Evolutionary conservation across 2,113 vertebrate species (phyloP).

Genomic region (Coreoperca whiteheadi): DNA sequence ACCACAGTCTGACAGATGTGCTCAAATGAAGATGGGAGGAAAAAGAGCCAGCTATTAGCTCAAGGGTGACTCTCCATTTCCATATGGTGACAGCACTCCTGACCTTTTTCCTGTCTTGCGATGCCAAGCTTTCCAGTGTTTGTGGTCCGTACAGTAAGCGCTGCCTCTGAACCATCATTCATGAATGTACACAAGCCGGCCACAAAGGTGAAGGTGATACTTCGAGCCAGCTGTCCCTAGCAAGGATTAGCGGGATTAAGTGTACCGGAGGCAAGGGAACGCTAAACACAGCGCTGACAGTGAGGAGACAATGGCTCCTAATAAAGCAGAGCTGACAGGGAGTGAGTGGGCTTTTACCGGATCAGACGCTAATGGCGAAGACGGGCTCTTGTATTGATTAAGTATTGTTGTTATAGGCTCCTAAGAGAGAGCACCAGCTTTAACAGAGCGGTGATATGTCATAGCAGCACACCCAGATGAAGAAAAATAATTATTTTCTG

Average conservation of each 20-base stretch:
- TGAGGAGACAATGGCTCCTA: slow-evolving; percentile 77
- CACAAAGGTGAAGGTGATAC: slow-evolving; percentile 79
- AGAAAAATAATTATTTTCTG: neutral
- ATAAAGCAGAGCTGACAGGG: slow-evolving; percentile 67
- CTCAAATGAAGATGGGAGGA: slow-evolving; percentile 31
- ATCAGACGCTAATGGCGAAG: slow-evolving; percentile 59
- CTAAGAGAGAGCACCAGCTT: slow-evolving; percentile 16
- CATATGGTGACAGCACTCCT: slow-evolving; percentile 12
- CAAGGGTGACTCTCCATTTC: slow-evolving; percentile 28
- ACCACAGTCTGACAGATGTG: slow-evolving; percentile 41
- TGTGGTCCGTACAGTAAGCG: slow-evolving; percentile 55
- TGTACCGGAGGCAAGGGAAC: slow-evolving; percentile 83
- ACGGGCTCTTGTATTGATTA: slow-evolving; percentile 74
- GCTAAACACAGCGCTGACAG: slow-evolving; percentile 77
- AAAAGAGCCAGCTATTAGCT: slow-evolving; percentile 1
- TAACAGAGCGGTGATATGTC: slow-evolving; percentile 24
- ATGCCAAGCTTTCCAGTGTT: slow-evolving; percentile 47
- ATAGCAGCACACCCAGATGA: slow-evolving; percentile 15
- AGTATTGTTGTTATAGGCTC: slow-evolving; percentile 61
- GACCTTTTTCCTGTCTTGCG: slow-evolving; percentile 23
- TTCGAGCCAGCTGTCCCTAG: slow-evolving; percentile 70
- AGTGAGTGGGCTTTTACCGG: slow-evolving; percentile 75
- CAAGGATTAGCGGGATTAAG: slow-evolving; percentile 84
- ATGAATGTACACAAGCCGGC: slow-evolving; percentile 70
- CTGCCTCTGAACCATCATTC: slow-evolving; percentile 58